Percentiles rank a stretch among this genome's conserved stretches.
These are phyloP conservation scores for Volucella zonaria DNA, from an alignment of 2,888 invertebrate species.

Conservation along the genomic window DNA sequence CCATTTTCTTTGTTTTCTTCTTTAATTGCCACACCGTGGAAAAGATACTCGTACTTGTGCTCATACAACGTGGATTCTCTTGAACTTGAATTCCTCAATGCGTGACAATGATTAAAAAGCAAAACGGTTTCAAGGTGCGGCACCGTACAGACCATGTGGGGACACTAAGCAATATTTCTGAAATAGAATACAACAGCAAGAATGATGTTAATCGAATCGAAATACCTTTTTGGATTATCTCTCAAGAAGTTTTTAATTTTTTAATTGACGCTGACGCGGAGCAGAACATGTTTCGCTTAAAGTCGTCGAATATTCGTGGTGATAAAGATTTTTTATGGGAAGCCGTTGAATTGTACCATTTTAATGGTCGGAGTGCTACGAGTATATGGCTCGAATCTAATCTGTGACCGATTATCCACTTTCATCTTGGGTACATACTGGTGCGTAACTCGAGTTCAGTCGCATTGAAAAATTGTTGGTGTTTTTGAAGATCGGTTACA, in stretches of 20 bases:
- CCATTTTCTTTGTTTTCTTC: slow-evolving; percentile 3
- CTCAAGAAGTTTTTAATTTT: slow-evolving; percentile 5
- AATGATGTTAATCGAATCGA: slow-evolving; percentile 35
- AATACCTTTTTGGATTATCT: slow-evolving; percentile 27
- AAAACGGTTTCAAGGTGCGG: slow-evolving; percentile 41
- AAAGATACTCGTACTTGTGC: slow-evolving; percentile 5
- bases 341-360: too few relatives aligned
- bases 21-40: slow-evolving; percentile 16
- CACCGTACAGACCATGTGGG: slow-evolving; percentile 3
- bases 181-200: slow-evolving; percentile 37
- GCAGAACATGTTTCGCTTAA: too few relatives aligned
- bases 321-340: too few relatives aligned
- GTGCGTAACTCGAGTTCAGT: too few relatives aligned
- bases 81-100: slow-evolving; percentile 63
- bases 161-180: slow-evolving; percentile 35
- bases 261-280: background rate
- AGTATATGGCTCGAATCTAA: too few relatives aligned
- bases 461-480: too few relatives aligned
- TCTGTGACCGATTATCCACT: too few relatives aligned
- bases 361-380: too few relatives aligned
- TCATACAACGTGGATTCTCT: slow-evolving; percentile 18
- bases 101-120: slow-evolving; percentile 33
- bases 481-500: too few relatives aligned
- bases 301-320: too few relatives aligned
- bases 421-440: too few relatives aligned